Conservation (phyloP, 2,113 vertebrate genomes). For the Willisornis vidua region DNA sequence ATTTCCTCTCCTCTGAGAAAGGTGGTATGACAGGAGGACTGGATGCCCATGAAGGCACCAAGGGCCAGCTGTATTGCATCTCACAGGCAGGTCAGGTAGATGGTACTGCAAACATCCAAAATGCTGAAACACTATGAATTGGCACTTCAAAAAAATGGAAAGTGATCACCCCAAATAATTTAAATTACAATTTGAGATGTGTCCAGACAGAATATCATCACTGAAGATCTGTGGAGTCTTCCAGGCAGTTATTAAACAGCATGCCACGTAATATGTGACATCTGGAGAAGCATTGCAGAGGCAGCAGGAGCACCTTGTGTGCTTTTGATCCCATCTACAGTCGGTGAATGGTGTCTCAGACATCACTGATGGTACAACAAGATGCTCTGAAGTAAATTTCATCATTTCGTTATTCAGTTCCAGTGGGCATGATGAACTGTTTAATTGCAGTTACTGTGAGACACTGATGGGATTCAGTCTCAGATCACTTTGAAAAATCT, state of each 20-base stretch:
- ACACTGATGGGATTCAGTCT: neutral
- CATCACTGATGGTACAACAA: neutral
- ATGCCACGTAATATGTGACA: fast-evolving
- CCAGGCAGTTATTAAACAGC: neutral
- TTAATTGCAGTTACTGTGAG: neutral
- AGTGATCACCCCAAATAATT: neutral
- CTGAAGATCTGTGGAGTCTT: neutral
- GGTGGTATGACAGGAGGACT: neutral
- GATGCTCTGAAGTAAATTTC: neutral
- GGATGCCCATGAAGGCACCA: neutral
- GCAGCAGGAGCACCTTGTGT: neutral
- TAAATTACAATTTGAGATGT: neutral
- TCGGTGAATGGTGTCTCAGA: neutral
- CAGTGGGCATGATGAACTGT: neutral
- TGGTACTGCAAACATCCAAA: neutral
- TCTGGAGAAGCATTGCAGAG: neutral
- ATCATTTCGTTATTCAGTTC: neutral
- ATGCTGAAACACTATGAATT: neutral
- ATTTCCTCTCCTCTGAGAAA: neutral
- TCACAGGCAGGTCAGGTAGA: neutral
- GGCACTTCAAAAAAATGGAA: neutral
- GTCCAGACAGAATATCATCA: neutral
- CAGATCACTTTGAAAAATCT: neutral
- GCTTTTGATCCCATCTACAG: neutral
- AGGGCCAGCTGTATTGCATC: neutral